Base-by-base conservation (phyloP, 2,888 invertebrate species). In the Euplagia quadripunctaria region DNA sequence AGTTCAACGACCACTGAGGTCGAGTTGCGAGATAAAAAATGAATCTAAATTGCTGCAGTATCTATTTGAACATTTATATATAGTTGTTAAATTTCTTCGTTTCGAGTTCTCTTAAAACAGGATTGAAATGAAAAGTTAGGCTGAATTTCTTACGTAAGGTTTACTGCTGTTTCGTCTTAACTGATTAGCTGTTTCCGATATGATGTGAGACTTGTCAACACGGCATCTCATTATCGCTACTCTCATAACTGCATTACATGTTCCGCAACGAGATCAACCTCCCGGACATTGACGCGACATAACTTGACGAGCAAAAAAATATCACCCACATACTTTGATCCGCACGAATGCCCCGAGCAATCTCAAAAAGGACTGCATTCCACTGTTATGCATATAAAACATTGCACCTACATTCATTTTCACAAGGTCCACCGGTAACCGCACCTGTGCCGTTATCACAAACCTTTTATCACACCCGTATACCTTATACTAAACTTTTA, bases 1-100 rank as follows among this genome's bases (percentile, higher is more conserved):
- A 86, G 94, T 92, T 94, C 93, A 94, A 90, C 84, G 93, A 94
- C 92, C 93, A 89, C 81, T 82, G 88, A 93, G 92, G 92, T 93
- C 92, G 92, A 91, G 89, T 12, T 92, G 90, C 82, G 86, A 89
- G 84, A 87, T 87, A 89, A 90, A 92, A 92, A 89, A 83, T 90
- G 87, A 73, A 80, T 82, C 80, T 74, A 75, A 83, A 85, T 92
- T 92, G 91, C 91, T 91, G 90, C 87, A 87, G 89, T 91, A 91
- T 91, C 92, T 91, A 91, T 93, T 91, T 87, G 92, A 93, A 92
- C 86, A 82, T 91, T 92, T 92, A 93, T 93, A n/a, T 91, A 79
- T 80, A 46, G 85, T 85, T 88, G 88, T 88, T 89, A 89, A 90
- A 90, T 85, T 82, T 87, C 79, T 84, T 70, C 71, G 68, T 55